These are phyloP conservation scores for Falco berigora DNA, from an alignment of 2,797 vertebrate species.

Conservation along the genomic window DNA sequence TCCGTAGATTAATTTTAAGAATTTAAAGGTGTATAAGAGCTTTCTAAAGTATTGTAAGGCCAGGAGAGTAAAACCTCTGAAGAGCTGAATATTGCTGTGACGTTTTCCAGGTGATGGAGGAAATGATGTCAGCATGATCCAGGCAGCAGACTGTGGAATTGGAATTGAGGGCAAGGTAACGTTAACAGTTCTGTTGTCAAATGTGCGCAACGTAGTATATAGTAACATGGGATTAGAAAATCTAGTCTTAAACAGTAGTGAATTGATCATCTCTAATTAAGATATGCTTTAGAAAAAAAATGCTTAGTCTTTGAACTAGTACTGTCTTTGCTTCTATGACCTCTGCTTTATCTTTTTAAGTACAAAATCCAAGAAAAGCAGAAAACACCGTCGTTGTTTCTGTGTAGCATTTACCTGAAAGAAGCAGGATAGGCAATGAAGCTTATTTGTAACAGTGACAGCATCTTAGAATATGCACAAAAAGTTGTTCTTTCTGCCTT, in stretches of 20 bases:
- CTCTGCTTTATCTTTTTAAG: background rate
- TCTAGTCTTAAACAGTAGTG: background rate
- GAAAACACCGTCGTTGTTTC: background rate
- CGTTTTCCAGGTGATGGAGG: slow-evolving; percentile 76
- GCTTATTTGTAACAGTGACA: background rate
- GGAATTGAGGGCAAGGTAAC: slow-evolving; percentile 82
- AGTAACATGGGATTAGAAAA: background rate
- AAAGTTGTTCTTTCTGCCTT: background rate
- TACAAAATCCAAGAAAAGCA: background rate
- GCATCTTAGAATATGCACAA: background rate
- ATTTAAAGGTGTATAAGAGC: background rate
- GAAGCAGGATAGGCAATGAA: background rate
- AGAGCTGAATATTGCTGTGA: slow-evolving; percentile 26
- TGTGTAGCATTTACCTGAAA: background rate
- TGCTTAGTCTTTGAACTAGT: background rate
- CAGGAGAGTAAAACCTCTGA: background rate
- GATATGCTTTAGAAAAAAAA: background rate
- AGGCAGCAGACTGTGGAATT: slow-evolving; percentile 79
- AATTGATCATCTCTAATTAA: background rate
- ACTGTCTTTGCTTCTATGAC: background rate
- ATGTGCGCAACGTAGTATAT: background rate
- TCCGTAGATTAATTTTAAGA: background rate
- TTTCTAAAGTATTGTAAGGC: background rate
- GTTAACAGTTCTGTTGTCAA: background rate
- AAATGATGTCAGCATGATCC: slow-evolving; percentile 82